Evolutionary conservation across 2,888 invertebrate species (phyloP), one percentile per base, ranked within the genome.

Genomic region (Tetramorium bicarinatum): DNA sequence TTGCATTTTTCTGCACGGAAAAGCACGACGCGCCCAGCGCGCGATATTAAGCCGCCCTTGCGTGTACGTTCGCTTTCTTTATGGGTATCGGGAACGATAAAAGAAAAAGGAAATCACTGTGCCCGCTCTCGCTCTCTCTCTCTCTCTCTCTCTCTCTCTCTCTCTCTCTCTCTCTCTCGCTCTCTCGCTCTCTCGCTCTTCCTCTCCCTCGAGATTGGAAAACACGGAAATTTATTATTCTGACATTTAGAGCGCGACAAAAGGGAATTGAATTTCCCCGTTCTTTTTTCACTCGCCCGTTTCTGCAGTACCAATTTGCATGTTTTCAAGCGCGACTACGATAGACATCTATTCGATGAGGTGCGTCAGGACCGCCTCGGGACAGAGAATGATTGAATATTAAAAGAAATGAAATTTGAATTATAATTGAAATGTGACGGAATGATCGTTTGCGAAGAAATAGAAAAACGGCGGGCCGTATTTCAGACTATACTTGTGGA

Each of bases 1-100:
- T 79, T 71, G 79, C 79, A 80, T 80, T 80, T 80, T 80, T 80
- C 72, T 80, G 79, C 79, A 80, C 79, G 79, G 79, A 56, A 79
- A 79, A 71, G 79, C 79, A 47, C 71, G 67, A 54, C 52, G 29
- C 41, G 74, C 59, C n/a, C 47, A 25, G 76, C 29, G 64, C 54
- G 54, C 29, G 69, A 54, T 77, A 69, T 71, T 59, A 72, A 80
- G 72, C 41, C 9, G 79, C 71, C 47, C 79, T 80, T 59, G 72
- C 79, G 79, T 80, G 79, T 72, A 72, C 44, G 56, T 47, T n/a
- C 56, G 29, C 56, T 79, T 79, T 71, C 79, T 79, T 79, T 80
- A 49, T 59, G 34, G 47, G 44, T 72, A 79, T 59, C 71, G 47
- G 79, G 21, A 80, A 64, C 61, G 76, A 64, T 76, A 49, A 52